Conservation (phyloP, 2,888 invertebrate species). For the Arge pagana region DNA sequence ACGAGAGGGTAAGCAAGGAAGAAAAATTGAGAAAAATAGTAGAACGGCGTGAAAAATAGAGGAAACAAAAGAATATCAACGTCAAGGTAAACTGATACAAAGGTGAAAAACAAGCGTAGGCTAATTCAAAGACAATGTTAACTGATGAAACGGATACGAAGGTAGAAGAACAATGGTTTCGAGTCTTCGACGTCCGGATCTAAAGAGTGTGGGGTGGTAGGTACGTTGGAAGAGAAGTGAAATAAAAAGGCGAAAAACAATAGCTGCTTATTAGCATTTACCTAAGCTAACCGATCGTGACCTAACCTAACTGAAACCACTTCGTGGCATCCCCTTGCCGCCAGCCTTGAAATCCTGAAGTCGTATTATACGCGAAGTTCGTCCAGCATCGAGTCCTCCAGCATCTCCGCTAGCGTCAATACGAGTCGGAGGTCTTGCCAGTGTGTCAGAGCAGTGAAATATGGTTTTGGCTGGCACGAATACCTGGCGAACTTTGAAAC, state of each 20-base stretch:
- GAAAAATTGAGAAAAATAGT: background rate
- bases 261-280: constrained; percentile 50
- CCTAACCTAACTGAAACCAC: constrained; percentile 16
- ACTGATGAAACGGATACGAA: constrained; percentile 40
- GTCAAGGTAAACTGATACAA: constrained; percentile 12
- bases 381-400: no score
- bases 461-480: constrained; percentile 16
- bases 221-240: constrained; percentile 21
- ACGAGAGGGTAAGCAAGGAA: background rate
- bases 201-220: constrained; percentile 7
- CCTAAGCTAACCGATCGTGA: constrained; percentile 34
- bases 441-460: constrained; percentile 23
- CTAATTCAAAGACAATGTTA: constrained; percentile 46
- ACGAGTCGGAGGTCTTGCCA: background rate
- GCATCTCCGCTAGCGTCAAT: no score
- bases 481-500: constrained; percentile 4
- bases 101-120: constrained; percentile 46
- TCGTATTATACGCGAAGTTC: no score
- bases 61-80: background rate
- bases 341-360: no score
- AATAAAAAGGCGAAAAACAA: constrained; percentile 42
- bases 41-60: background rate
- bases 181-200: no score
- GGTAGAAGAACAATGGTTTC: constrained; percentile 41
- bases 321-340: constrained; percentile 13